phyloP scores from a whole-genome alignment of 2,888 invertebrate species.

The Anthophora plumipes region DNA sequence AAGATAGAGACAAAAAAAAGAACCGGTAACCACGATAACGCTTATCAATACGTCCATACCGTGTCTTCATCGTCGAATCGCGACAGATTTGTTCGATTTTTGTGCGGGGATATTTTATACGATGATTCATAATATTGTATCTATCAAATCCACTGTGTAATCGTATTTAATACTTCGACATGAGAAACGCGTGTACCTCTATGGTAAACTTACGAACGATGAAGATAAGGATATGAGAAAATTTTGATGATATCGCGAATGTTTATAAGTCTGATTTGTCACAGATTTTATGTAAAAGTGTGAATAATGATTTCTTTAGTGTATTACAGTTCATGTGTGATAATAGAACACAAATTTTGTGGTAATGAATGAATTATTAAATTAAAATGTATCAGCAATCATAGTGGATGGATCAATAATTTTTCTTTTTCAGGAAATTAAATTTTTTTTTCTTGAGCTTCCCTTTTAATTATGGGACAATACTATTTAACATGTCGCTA shows the following conservation, averaged over 20 bases:
- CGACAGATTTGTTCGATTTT: conserved; percentile 10
- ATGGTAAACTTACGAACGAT: conserved; percentile 25
- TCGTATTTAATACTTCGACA: not conserved
- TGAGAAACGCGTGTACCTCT: not conserved
- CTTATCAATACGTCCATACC: conserved; percentile 37
- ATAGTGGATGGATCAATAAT: no score
- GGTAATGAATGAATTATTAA: no score
- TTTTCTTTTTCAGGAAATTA: no score
- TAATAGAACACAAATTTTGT: no score
- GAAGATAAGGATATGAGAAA: not conserved
- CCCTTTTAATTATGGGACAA: no score
- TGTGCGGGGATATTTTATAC: not conserved
- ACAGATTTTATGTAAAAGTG: not conserved
- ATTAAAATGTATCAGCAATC: no score
- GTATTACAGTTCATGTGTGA: no score
- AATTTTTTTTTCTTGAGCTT: no score
- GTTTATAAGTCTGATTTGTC: not conserved
- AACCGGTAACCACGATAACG: conserved; percentile 45
- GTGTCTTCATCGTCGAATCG: not conserved
- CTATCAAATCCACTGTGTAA: not conserved
- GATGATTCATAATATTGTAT: conserved; percentile 6
- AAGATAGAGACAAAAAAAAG: conserved; percentile 2
- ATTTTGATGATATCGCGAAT: not conserved
- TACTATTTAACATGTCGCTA: no score
- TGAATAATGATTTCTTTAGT: not conserved